Evolutionary conservation across 2,797 vertebrate genomes (phyloP), one percentile per base, ranked within the genome.

Genomic region (Catostomus latipinnis): DNA sequence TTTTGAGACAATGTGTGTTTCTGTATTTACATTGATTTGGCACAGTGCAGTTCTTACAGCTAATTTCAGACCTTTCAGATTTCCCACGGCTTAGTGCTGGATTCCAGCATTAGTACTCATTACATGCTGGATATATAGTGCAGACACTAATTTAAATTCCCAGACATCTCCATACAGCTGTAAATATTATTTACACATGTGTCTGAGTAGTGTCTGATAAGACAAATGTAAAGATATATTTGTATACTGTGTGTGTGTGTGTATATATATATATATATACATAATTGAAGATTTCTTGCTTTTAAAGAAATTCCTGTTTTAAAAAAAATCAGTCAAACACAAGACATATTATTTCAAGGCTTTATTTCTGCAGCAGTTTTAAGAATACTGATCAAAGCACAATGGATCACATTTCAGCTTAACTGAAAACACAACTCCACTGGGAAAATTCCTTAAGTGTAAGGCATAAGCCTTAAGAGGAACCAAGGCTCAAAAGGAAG

Each of bases 61-160:
- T 71, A 11, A 78, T 71, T 53, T 70, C 22, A 46, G 67, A 43
- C 48, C 48, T 71, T 80, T 74, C 45, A 46, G 13, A 69, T 67
- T 72, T 61, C 45, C 54, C 52, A 9, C 22, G 61, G 13, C 68
- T 68, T 69, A 66, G 45, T 5, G 22, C 78, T 46, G 67, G 16
- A 77, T 65, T 34, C 56, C 16, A 60, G 13, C 50, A 67, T 50
- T 62, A 48, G 45, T 50, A 52, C 65, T 78, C 58, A 48, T 72
- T 67, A 14, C 70, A 43, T 61, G 18, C 53, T 7, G 73, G 84
- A 87, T 88, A 82, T 86, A 83, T 83, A 81, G 63, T 70, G 1
- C 43, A 62, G 78, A 82, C 82, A 78, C 75, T 65, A 69, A 83
- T 80, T 86, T 34, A 76, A 83, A 88, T 90, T 91, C 90, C 81